phyloP scores from a whole-genome alignment of 1,140 invertebrate species.

The Papilio helenus region DNA sequence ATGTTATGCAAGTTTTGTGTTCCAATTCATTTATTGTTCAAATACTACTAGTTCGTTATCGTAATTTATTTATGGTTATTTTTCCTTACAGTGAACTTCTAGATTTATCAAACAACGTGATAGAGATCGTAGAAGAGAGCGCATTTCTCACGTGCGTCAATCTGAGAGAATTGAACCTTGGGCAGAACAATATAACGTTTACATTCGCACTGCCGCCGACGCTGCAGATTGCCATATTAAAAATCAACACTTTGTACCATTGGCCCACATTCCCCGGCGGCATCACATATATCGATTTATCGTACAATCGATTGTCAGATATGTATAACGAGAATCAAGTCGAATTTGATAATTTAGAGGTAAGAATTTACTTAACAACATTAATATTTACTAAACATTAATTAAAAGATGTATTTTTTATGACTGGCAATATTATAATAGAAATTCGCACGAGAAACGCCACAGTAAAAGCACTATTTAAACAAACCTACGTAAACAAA shows the following conservation, averaged over 20 bases:
- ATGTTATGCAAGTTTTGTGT: background rate
- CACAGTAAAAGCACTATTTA: background rate
- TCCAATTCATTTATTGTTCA: background rate
- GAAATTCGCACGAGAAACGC: background rate
- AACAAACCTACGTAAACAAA: background rate
- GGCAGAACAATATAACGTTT: conserved; percentile 75
- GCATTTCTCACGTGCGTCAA: conserved; percentile 64
- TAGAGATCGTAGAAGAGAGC: conserved; percentile 73
- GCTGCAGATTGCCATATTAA: conserved; percentile 68
- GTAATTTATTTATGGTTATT: background rate
- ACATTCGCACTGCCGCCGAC: conserved; percentile 64
- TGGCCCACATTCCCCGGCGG: conserved; percentile 73
- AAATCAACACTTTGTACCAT: conserved; percentile 71
- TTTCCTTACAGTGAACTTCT: conserved; percentile 70
- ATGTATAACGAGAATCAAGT: conserved; percentile 66
- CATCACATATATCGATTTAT: conserved; percentile 77
- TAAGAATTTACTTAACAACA: conserved; percentile 42
- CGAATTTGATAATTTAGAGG: conserved; percentile 74
- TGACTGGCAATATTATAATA: background rate
- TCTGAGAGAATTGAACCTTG: conserved; percentile 75
- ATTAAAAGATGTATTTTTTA: background rate
- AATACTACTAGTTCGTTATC: background rate
- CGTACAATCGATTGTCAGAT: conserved; percentile 70
- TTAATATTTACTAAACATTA: no score
- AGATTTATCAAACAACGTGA: conserved; percentile 77